Evolutionary conservation across 2,888 invertebrate species (phyloP), one percentile per base, ranked within the genome.

Genomic region (Coenonympha arcania): DNA sequence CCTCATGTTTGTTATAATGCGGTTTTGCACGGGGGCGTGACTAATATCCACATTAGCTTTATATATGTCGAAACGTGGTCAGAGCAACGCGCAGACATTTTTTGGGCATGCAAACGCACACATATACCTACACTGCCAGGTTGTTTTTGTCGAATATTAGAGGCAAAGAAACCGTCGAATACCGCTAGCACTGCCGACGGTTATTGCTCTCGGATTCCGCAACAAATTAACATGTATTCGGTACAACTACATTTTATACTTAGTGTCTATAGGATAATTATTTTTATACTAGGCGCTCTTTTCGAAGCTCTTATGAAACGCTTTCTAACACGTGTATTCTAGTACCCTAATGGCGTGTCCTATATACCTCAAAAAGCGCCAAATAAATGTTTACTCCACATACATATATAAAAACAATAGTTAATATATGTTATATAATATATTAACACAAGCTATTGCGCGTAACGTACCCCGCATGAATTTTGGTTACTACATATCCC

Each of bases 211-310:
- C 84, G 60, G 81, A 82, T 85, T 84, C 85, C 84, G 85, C 83
- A 86, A 86, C 82, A 84, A 85, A 86, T 86, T 86, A 86, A 82
- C 84, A 86, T 85, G 85, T 83, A 86, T 86, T 84, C 82, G 73
- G 84, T 82, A 83, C 84, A 76, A 72, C 76, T 78, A 77, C 71
- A 79, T 80, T 81, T 83, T 76, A 77, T 76, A 78, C 73, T 76
- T 70, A 72, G 76, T 76, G 73, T 81, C 78, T 77, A 79, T 69
- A 73, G 67, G 69, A 79, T 65, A 71, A 71, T 77, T 71, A 68
- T 69, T 73, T 72, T 73, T 52, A 46, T 44, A 44, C 55, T 54
- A 50, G 48, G 56, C 46, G 50, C 54, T 54, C 49, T 48, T 56
- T 50, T 50, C 24, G 55, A 52, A 50, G 50, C 34, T 48, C 48